Evolutionary conservation across 2,797 vertebrate species (phyloP).

Genomic region (Anas flavirostris): DNA sequence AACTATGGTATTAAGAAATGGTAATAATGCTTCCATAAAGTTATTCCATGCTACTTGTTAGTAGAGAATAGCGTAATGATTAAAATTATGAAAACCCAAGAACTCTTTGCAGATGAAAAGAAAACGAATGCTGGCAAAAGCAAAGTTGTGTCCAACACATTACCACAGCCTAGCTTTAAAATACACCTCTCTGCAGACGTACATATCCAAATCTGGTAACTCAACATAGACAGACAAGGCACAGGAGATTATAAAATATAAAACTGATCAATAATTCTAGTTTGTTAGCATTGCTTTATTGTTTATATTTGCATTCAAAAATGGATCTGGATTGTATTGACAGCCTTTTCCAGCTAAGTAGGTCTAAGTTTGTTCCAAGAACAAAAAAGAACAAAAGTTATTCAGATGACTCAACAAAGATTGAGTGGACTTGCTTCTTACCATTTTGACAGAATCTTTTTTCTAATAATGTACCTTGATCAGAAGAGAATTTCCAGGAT

Average conservation of each 20-base stretch:
- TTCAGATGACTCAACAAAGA: background rate
- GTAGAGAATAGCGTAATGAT: background rate
- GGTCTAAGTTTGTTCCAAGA: background rate
- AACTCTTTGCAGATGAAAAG: background rate
- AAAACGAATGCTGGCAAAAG: background rate
- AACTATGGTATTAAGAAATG: background rate
- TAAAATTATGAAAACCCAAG: background rate
- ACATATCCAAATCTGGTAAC: background rate
- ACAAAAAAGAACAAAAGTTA: background rate
- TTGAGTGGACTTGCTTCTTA: background rate
- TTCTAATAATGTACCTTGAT: background rate
- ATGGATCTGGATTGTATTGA: background rate
- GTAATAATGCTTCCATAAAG: background rate
- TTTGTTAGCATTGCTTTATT: background rate
- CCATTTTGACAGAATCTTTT: background rate
- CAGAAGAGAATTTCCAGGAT: background rate
- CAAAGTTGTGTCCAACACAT: background rate
- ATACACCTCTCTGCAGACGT: background rate
- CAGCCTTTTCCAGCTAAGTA: background rate
- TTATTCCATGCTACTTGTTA: background rate
- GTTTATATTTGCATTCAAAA: background rate
- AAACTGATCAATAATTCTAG: background rate
- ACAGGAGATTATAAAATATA: background rate
- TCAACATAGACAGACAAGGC: background rate
- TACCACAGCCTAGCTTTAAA: background rate